These are phyloP conservation scores for Aphrocallistes beatrix DNA, from an alignment of 37 sponge, comb jelly and placozoan genomes.

Conservation along the genomic window DNA sequence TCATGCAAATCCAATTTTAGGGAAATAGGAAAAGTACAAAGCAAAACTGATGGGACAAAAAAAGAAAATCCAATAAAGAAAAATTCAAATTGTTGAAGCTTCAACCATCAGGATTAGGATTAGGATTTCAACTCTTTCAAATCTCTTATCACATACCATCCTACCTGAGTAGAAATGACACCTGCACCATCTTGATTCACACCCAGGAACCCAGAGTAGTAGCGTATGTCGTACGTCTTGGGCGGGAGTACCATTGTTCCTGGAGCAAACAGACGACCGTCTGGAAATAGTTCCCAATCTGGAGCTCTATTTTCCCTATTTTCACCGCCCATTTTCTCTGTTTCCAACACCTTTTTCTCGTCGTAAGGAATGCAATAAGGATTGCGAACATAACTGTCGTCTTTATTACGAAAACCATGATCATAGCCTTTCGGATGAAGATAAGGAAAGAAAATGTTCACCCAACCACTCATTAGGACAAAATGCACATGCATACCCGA, in stretches of 20 bases:
- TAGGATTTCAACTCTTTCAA: no score
- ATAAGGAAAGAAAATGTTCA: background rate
- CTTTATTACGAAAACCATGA: no score
- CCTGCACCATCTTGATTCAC: background rate
- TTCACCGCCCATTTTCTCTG: no score
- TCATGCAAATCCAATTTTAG: no score
- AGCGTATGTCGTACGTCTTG: background rate
- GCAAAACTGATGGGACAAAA: no score
- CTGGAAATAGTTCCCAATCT: background rate
- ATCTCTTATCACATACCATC: background rate
- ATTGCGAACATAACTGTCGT: background rate
- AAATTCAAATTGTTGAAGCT: no score
- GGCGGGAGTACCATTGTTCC: background rate
- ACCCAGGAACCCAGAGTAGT: background rate
- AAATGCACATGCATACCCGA: background rate
- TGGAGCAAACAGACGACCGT: background rate
- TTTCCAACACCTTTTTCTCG: background rate
- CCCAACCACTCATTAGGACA: constrained; percentile 10
- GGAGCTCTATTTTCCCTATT: background rate
- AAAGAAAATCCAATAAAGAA: no score
- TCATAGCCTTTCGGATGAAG: no score
- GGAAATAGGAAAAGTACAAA: no score
- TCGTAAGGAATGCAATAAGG: background rate
- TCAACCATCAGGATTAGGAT: no score
- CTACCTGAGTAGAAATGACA: background rate